Conservation (phyloP, 2,797 vertebrate genomes). For the Crenuchus spilurus region DNA sequence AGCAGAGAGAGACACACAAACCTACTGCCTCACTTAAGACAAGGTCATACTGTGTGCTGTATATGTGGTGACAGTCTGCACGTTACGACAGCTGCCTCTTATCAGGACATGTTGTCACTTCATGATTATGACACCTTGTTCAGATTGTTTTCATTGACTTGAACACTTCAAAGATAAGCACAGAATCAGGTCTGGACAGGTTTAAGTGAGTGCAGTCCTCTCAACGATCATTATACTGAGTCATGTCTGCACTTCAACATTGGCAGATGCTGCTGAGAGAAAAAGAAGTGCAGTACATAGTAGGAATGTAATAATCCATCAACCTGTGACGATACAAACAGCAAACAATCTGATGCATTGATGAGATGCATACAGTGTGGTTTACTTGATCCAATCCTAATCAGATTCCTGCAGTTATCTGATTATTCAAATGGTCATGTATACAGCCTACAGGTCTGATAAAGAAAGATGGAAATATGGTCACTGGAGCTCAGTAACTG, state of each 20-base stretch:
- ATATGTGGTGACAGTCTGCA: conserved; percentile 27
- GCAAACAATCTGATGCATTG: no score
- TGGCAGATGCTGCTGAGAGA: background rate
- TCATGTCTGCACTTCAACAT: background rate
- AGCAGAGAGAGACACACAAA: no score
- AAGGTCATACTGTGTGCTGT: conserved; percentile 22
- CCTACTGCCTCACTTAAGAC: conserved; percentile 6
- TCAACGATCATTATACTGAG: background rate
- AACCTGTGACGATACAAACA: background rate
- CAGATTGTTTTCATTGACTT: conserved; percentile 11
- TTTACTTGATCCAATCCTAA: no score
- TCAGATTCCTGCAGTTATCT: no score
- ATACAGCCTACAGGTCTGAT: no score
- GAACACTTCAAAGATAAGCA: background rate
- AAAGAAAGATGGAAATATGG: no score
- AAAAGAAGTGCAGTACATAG: background rate
- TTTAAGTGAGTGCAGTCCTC: background rate
- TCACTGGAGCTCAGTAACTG: no score
- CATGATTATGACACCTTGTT: conserved; percentile 14
- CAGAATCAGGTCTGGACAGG: background rate
- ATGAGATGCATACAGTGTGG: no score
- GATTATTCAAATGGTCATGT: no score
- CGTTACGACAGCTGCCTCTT: conserved; percentile 45
- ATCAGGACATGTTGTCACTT: conserved; percentile 61
- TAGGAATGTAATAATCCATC: background rate